Evolutionary conservation across 2,888 invertebrate species (phyloP).

Genomic region (Drosophila pegasa): DNA sequence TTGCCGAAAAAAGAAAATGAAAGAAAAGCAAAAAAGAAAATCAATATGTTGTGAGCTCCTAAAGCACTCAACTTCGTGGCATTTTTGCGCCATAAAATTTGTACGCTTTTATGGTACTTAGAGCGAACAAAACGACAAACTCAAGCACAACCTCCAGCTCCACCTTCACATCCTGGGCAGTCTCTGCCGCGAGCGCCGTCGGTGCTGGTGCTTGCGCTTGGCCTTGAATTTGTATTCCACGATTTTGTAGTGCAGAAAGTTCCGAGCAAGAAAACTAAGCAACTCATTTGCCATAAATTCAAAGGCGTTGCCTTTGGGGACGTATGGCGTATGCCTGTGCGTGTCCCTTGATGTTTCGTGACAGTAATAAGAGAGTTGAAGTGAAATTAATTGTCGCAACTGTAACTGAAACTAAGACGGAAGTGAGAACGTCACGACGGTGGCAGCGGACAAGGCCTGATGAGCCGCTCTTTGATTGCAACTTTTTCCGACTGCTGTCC

Average conservation of each 20-base stretch:
- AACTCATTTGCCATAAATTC: conserved; percentile 67
- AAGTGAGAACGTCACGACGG: conserved; percentile 37
- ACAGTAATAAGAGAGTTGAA: conserved; percentile 70
- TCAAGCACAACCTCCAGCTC: conserved; percentile 36
- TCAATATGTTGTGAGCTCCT: conserved; percentile 48
- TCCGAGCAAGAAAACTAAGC: conserved; percentile 54
- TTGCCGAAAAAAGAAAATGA: conserved; percentile 10
- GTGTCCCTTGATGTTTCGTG: conserved; percentile 72
- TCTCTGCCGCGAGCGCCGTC: not conserved
- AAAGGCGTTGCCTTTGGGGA: conserved; percentile 52
- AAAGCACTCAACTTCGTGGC: conserved; percentile 49
- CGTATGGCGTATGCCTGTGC: conserved; percentile 54
- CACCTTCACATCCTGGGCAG: conserved; percentile 5
- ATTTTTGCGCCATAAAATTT: conserved; percentile 69
- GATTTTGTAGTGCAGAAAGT: conserved; percentile 59
- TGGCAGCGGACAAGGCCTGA: not conserved
- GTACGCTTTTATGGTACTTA: conserved; percentile 74
- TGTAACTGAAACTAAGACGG: conserved; percentile 44
- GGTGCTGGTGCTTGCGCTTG: conserved; percentile 25
- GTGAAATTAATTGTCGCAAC: conserved; percentile 77
- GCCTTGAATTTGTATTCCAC: conserved; percentile 65
- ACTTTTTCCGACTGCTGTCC: conserved; percentile 18
- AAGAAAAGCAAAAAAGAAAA: conserved; percentile 30
- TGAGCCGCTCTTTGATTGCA: conserved; percentile 24
- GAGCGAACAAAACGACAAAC: conserved; percentile 64